These are phyloP conservation scores for Amaurobius ferox DNA, from an alignment of 2,888 invertebrate genomes.

Conservation along the genomic window DNA sequence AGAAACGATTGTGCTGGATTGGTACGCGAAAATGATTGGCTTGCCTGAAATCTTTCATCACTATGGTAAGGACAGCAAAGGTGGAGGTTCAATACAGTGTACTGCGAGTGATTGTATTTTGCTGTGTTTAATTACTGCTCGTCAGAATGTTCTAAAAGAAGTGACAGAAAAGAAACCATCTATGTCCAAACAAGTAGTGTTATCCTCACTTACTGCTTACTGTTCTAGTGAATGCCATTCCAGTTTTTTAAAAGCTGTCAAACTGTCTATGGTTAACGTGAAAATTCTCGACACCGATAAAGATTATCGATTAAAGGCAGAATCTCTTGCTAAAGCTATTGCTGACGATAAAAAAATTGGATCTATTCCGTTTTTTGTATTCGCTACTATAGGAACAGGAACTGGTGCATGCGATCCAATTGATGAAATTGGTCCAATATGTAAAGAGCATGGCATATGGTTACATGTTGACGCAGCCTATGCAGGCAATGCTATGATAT, in stretches of 20 bases:
- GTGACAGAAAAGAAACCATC: slow-evolving; percentile 89
- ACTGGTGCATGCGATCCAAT: slow-evolving; percentile 97
- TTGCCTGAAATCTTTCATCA: slow-evolving; percentile 96
- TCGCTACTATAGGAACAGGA: slow-evolving; percentile 96
- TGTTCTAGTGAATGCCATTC: slow-evolving; percentile 85
- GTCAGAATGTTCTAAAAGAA: slow-evolving; percentile 84
- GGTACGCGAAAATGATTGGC: slow-evolving; percentile 97
- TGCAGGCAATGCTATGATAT: slow-evolving; percentile 96
- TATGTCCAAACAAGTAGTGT: slow-evolving; percentile 90
- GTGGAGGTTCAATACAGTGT: slow-evolving; percentile 98
- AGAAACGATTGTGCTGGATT: slow-evolving; percentile 98
- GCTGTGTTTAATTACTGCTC: slow-evolving; percentile 79
- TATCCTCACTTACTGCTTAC: slow-evolving; percentile 92
- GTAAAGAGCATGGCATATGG: slow-evolving; percentile 83
- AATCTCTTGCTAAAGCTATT: slow-evolving; percentile 85
- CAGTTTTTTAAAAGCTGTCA: slow-evolving; percentile 94
- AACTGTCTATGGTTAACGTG: slow-evolving; percentile 93
- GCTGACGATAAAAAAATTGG: slow-evolving; percentile 92
- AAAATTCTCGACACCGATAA: slow-evolving; percentile 92
- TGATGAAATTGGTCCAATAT: slow-evolving; percentile 89
- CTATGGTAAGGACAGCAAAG: slow-evolving; percentile 83
- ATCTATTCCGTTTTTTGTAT: slow-evolving; percentile 96
- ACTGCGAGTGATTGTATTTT: slow-evolving; percentile 97
- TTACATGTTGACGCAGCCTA: slow-evolving; percentile 97
- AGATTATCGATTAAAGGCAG: slow-evolving; percentile 87